phyloP scores from a whole-genome alignment of 2,797 vertebrate genomes.

The Oophaga sylvatica region DNA sequence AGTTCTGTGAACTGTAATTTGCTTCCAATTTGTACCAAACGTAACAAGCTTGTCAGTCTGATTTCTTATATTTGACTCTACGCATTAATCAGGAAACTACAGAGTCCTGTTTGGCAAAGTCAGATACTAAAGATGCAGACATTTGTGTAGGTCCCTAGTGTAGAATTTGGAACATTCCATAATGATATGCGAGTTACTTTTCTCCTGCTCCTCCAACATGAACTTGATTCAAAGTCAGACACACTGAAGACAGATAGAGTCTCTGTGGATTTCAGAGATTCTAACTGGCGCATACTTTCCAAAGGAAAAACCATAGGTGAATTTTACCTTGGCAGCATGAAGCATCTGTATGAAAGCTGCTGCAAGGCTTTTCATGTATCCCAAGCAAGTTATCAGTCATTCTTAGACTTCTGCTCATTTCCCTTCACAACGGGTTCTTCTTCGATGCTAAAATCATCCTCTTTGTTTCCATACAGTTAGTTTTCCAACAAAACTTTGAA shows the following conservation, averaged over 20 bases:
- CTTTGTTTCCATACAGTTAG: conserved; percentile 7
- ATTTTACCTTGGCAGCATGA: conserved; percentile 40
- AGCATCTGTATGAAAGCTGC: conserved; percentile 32
- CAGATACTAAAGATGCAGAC: conserved; percentile 40
- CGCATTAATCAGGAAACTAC: conserved; percentile 35
- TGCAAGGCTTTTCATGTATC: conserved; percentile 37
- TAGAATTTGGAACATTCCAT: conserved; percentile 44
- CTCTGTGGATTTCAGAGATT: conserved; percentile 36
- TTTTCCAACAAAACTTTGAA: conserved; percentile 16
- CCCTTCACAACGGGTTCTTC: conserved; percentile 23
- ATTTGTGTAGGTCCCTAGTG: conserved; percentile 38
- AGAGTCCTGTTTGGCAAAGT: conserved; percentile 44
- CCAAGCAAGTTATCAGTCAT: conserved; percentile 42
- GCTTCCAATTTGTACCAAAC: conserved; percentile 46
- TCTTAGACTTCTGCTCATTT: conserved; percentile 36
- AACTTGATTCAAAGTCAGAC: conserved; percentile 36
- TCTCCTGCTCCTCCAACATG: conserved; percentile 34
- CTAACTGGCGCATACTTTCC: conserved; percentile 44
- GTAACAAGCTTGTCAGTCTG: conserved; percentile 27
- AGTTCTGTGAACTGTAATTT: conserved; percentile 32
- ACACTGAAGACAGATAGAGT: conserved; percentile 42
- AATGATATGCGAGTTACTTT: conserved; percentile 38
- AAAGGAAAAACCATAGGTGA: conserved; percentile 39
- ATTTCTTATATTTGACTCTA: conserved; percentile 30
- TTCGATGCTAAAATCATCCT: conserved; percentile 8